Base-by-base conservation (phyloP, 2,113 vertebrate species). In the Ceuthmochares aereus region DNA sequence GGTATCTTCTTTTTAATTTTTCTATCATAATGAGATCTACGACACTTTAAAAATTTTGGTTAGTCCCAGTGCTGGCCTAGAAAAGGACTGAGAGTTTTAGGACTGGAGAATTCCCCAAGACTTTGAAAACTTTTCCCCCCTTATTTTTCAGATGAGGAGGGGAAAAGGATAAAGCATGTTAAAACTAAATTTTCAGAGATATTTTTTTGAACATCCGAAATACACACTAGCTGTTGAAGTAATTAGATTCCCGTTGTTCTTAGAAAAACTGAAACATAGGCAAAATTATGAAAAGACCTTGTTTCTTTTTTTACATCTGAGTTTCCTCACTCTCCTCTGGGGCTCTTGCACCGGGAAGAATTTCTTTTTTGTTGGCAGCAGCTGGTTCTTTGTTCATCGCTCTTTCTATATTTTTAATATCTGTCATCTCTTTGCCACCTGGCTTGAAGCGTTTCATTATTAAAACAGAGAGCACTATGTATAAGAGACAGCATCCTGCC, bases 381-480 rank as follows among this genome's bases (percentile, higher is more conserved):
- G 19, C 79, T 52, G 36, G 7, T 22, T 94, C 90, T 74, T 84
- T 96, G 36, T 17, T 40, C 47, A 40, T 49, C 60, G 89, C 19
- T 26, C 7, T 62, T 54, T 91, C 78, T 15, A 40, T n/a, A 40
- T 54, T 87, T 94, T 94, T 89, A 47, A 7, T 18, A 18, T 69
- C 66, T 47, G 37, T 66, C 40, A 16, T 16, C 51, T 90, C 79
- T 62, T 90, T 86, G 45, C 58, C 64, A 36, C 84, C 87, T 62
- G 64, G 25, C 67, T 92, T 95, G 94, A 96, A 97, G 63, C 15
- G 95, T 76, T 90, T 97, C 49, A 30, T 52, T 62, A 97, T 96
- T 90, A 97, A 90, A 90, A 94, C 32, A 47, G 6, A 89, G 70
- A 97, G 92, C 21, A 93, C 80, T n/a, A 97, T 59, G 43, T 96